These are phyloP conservation scores for Phyllostomus discolor DNA, from an alignment of 2,113 vertebrate species.

Conservation along the genomic window DNA sequence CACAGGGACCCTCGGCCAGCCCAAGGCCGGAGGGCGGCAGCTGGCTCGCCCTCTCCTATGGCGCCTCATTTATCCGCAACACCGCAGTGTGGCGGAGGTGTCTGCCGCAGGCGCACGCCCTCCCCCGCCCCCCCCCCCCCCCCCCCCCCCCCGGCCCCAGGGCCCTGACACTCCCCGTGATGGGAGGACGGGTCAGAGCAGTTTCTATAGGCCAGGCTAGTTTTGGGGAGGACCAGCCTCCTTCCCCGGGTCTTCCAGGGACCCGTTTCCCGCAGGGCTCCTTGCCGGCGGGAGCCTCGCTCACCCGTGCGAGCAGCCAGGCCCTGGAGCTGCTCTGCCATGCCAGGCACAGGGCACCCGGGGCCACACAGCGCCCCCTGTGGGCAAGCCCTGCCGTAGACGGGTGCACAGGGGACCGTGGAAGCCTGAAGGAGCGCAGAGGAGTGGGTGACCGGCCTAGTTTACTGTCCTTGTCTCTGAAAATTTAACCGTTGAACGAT, in stretches of 20 bases:
- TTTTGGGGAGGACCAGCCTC: not conserved
- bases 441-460: not conserved
- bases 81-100: not conserved
- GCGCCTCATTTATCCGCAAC: not conserved
- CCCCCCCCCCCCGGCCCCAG: too few relatives aligned
- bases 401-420: slow-evolving; percentile 27
- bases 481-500: slow-evolving; percentile 49
- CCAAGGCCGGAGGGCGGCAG: not conserved
- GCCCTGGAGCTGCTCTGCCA: not conserved
- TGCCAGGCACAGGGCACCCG: not conserved
- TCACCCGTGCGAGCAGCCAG: not conserved
- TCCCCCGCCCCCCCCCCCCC: too few relatives aligned
- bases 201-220: not conserved
- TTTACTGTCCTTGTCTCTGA: slow-evolving; percentile 45
- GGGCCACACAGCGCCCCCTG: not conserved
- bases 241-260: not conserved
- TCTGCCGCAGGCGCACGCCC: not conserved
- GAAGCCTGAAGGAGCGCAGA: slow-evolving; percentile 48
- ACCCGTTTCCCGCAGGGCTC: not conserved
- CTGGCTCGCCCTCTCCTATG: not conserved
- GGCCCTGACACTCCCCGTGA: not conserved
- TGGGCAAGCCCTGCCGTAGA: slow-evolving; percentile 34
- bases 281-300: not conserved
- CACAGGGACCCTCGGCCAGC: not conserved
- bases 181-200: not conserved